A percentile compares a stretch with the other conserved stretches of the same genome.
These are phyloP conservation scores for Saxicola maurus DNA, from an alignment of 2,797 vertebrate genomes.

Conservation along the genomic window DNA sequence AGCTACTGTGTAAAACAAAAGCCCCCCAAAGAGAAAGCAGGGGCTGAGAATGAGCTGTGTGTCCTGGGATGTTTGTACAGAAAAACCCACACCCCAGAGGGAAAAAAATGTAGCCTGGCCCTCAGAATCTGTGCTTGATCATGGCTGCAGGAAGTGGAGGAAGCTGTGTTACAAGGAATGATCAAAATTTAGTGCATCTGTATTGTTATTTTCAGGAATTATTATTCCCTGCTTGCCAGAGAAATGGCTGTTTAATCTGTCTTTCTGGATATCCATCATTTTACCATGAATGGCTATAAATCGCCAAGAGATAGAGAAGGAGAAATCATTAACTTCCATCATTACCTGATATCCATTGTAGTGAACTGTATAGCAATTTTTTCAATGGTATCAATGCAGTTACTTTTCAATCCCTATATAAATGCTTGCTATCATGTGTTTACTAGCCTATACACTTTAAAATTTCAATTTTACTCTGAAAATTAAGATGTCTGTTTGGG, in stretches of 20 bases:
- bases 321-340: not conserved
- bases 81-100: not conserved
- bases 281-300: not conserved
- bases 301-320: accelerated
- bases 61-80: not conserved
- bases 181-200: conserved; percentile 6
- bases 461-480: not conserved
- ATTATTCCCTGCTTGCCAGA: conserved; percentile 5
- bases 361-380: not conserved
- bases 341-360: not conserved
- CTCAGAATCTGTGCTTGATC: not conserved
- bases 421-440: not conserved
- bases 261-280: not conserved
- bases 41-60: not conserved
- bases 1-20: not conserved
- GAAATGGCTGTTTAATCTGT: not conserved
- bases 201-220: conserved; percentile 29
- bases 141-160: conserved; percentile 25
- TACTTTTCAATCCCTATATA: not conserved
- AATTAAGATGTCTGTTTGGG: not conserved
- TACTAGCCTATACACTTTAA: not conserved
- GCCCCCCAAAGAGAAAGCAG: not conserved
- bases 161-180: conserved; percentile 20
- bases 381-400: not conserved
- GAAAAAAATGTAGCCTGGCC: not conserved